Evolutionary conservation across 37 sponge, comb jelly and placozoan species (phyloP).

Genomic region (Cladorhizidae sp.): DNA sequence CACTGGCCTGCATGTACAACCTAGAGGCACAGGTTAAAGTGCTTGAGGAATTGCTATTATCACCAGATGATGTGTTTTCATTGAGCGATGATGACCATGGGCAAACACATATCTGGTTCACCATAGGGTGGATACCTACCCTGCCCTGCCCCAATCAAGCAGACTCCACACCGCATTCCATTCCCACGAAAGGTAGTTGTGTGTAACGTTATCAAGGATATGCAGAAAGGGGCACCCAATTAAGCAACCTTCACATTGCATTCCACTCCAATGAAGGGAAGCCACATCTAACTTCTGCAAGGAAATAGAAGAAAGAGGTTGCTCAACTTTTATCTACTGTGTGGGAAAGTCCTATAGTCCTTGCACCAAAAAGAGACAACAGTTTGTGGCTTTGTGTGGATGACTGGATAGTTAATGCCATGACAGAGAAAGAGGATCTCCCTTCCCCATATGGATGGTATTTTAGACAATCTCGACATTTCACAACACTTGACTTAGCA

Average conservation of each 20-base stretch:
- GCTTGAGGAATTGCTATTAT: not conserved
- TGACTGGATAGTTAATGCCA: constrained; percentile 48
- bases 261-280: no score
- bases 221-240: no score
- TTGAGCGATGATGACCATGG: constrained; percentile 16
- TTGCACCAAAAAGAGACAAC: constrained; percentile 62
- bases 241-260: no score
- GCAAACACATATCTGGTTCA: not conserved
- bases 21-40: not conserved
- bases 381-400: constrained; percentile 64
- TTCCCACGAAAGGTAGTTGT: not conserved
- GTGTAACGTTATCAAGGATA: constrained; percentile 1
- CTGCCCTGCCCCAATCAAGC: constrained; percentile 34
- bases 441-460: constrained; percentile 47
- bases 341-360: constrained; percentile 69
- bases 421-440: constrained; percentile 53
- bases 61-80: constrained; percentile 26
- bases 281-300: no score
- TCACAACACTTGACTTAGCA: constrained; percentile 45
- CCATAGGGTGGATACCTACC: constrained; percentile 25
- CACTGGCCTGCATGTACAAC: no score
- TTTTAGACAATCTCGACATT: constrained; percentile 28
- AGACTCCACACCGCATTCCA: constrained; percentile 15
- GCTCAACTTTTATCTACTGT: constrained; percentile 56
- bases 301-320: no score